Conservation (phyloP, 1,140 invertebrate species). For the Pinna nobilis region DNA sequence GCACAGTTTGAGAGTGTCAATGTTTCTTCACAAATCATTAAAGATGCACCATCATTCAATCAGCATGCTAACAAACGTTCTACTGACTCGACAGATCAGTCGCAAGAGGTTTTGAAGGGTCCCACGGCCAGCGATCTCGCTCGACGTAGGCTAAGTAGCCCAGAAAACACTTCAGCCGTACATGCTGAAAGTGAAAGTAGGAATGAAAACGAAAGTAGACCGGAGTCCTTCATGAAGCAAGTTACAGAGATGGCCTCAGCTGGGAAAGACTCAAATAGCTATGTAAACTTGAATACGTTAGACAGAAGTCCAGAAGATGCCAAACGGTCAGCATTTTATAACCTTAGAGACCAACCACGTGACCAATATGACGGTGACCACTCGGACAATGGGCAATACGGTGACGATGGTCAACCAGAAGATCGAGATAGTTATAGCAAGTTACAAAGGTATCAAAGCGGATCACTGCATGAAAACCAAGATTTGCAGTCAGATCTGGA, state of each 20-base stretch:
- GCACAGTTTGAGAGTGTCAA: too few relatives aligned
- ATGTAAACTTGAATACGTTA: neutral
- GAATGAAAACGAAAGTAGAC: neutral
- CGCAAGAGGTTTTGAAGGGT: neutral
- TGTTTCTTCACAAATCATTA: too few relatives aligned
- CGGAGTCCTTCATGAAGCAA: neutral
- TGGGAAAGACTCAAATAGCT: neutral
- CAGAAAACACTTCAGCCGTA: neutral
- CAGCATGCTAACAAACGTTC: neutral
- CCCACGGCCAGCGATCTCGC: conserved; percentile 13
- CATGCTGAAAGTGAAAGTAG: neutral
- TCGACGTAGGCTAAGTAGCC: conserved; percentile 6
- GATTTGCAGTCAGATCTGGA: neutral
- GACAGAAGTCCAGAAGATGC: neutral
- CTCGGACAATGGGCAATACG: neutral
- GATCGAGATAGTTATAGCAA: neutral
- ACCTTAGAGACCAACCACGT: neutral
- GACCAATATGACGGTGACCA: neutral
- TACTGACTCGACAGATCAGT: neutral
- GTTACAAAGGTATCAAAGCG: neutral
- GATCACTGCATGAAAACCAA: neutral
- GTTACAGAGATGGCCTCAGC: too few relatives aligned
- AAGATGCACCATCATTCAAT: too few relatives aligned
- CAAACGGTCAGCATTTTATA: neutral
- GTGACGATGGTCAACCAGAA: neutral